phyloP scores from a whole-genome alignment of 2,113 vertebrate genomes.

The Crotalus viridis region DNA sequence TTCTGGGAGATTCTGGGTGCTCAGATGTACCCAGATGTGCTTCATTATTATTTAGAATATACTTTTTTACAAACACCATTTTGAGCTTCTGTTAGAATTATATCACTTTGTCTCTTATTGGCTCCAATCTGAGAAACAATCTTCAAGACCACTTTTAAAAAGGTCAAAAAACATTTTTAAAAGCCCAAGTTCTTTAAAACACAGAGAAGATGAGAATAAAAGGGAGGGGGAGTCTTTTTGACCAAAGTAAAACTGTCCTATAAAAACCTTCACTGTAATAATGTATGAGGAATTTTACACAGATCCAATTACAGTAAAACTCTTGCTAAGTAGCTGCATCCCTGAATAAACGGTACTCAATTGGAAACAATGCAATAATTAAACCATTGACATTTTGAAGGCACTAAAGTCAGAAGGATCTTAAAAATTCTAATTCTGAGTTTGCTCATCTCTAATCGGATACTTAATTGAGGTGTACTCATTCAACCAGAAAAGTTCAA shows the following conservation, averaged over 20 bases:
- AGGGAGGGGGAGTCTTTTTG: not conserved
- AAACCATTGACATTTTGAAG: constrained; percentile 58
- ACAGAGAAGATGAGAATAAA: not conserved
- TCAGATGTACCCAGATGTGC: not conserved
- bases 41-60: not conserved
- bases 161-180: not conserved
- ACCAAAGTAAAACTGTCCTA: not conserved
- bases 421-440: constrained; percentile 43
- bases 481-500: constrained; percentile 24
- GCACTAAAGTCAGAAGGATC: constrained; percentile 29
- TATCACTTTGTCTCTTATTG: not conserved
- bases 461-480: constrained; percentile 47
- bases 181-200: not conserved
- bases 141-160: not conserved
- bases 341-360: constrained; percentile 30
- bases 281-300: not conserved
- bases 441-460: constrained; percentile 38
- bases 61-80: not conserved
- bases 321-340: constrained; percentile 9
- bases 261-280: constrained; percentile 7
- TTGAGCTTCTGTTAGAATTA: not conserved
- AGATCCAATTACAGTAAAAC: constrained; percentile 13
- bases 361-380: constrained; percentile 51
- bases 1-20: not conserved
- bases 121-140: not conserved